Conservation (phyloP, 2,113 vertebrate genomes). For the Pyxicephalus adspersus region DNA sequence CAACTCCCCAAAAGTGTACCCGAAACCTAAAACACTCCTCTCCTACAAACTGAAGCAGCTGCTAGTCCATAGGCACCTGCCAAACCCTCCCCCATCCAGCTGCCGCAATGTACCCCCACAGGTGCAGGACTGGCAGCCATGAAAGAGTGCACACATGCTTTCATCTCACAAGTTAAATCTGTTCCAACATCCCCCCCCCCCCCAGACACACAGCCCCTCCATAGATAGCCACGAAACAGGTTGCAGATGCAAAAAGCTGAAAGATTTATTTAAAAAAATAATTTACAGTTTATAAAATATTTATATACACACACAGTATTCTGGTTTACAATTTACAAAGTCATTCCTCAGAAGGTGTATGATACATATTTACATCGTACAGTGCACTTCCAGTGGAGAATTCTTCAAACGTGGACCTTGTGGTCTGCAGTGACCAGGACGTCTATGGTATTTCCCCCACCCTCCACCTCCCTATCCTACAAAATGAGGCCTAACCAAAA, state of each 20-base stretch:
- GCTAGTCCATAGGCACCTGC: slow-evolving; percentile 40
- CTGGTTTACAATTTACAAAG: background rate
- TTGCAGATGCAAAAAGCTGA: slow-evolving; percentile 17
- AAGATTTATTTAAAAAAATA: slow-evolving; percentile 47
- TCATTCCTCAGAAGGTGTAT: background rate
- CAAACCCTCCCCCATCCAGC: slow-evolving; percentile 44
- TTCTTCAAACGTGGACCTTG: too few relatives aligned
- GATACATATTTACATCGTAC: background rate
- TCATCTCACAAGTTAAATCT: background rate
- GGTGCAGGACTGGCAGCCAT: slow-evolving; percentile 18
- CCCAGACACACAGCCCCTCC: background rate
- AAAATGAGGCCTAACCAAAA: background rate
- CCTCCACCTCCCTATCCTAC: background rate
- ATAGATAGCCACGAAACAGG: too few relatives aligned
- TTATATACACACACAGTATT: slow-evolving; percentile 3
- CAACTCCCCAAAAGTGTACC: background rate
- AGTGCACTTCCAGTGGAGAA: background rate
- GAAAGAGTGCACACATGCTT: slow-evolving; percentile 2
- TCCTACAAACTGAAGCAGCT: slow-evolving; percentile 19
- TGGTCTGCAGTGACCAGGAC: too few relatives aligned
- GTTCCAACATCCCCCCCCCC: background rate
- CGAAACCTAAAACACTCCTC: background rate
- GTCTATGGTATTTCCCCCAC: too few relatives aligned
- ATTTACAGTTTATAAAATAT: slow-evolving; percentile 49
- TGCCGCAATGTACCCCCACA: slow-evolving; percentile 44